Percentiles rank a stretch among this genome's conserved stretches.
These are phyloP conservation scores for Lepetodrilus schrolli DNA, from an alignment of 2,888 invertebrate genomes.

Conservation along the genomic window DNA sequence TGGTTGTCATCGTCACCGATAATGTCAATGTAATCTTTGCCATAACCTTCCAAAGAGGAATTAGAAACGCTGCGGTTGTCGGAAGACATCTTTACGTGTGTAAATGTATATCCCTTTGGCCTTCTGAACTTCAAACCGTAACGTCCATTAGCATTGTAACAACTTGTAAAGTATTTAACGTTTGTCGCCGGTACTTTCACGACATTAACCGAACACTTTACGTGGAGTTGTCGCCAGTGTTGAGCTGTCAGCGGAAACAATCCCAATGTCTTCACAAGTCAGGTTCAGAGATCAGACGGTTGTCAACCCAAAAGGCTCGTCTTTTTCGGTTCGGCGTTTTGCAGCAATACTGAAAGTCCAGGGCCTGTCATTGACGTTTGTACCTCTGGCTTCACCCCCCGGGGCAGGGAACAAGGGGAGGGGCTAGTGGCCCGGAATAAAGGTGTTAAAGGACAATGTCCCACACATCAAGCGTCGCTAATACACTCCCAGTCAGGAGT, in stretches of 20 bases:
- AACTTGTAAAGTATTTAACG: background rate
- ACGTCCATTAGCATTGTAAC: too few relatives aligned
- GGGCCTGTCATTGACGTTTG: background rate
- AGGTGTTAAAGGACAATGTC: constrained; percentile 20
- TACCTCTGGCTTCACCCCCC: background rate
- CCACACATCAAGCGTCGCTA: background rate
- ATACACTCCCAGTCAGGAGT: background rate
- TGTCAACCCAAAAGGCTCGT: too few relatives aligned
- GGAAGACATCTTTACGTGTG: background rate
- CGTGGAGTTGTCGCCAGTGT: too few relatives aligned
- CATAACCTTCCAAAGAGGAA: constrained; percentile 27
- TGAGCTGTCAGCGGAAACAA: background rate
- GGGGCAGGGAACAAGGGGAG: background rate
- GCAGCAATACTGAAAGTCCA: background rate
- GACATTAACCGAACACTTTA: background rate
- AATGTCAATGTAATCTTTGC: constrained; percentile 33
- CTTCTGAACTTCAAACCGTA: background rate
- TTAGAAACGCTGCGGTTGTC: background rate
- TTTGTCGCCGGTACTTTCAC: background rate
- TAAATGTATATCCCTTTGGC: background rate
- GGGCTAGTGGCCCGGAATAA: constrained; percentile 18
- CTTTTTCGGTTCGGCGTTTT: background rate
- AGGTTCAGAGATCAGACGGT: background rate
- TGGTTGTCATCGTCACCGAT: constrained; percentile 30
- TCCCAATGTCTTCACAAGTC: background rate